Evolutionary conservation across 2,888 invertebrate genomes (phyloP).

Genomic region (Netelia melanura): DNA sequence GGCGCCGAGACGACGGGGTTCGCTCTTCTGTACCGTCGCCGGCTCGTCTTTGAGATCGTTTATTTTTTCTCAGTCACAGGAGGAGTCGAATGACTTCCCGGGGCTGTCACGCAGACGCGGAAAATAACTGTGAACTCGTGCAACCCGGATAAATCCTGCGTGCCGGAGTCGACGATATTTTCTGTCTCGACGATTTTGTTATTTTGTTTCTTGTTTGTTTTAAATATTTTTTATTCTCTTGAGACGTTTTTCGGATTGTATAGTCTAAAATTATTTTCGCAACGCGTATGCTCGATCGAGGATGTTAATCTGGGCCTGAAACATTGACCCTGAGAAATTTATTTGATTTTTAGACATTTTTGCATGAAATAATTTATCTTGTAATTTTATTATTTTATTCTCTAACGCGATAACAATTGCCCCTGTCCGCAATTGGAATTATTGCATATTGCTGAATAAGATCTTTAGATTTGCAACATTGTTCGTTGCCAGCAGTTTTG

Average conservation of each 20-base stretch:
- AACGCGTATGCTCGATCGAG: slow-evolving; percentile 45
- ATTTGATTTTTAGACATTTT: background rate
- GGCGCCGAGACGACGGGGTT: slow-evolving; percentile 52
- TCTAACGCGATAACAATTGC: background rate
- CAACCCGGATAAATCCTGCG: slow-evolving; percentile 36
- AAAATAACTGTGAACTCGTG: slow-evolving; percentile 44
- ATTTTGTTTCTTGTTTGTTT: background rate
- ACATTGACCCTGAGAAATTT: background rate
- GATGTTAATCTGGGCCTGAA: slow-evolving; percentile 29
- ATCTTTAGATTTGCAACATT: slow-evolving; percentile 21
- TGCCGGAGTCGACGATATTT: slow-evolving; percentile 40
- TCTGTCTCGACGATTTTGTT: slow-evolving; percentile 39
- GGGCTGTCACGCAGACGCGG: slow-evolving; percentile 34
- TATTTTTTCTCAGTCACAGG: slow-evolving; percentile 41
- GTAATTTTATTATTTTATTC: background rate
- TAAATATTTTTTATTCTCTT: slow-evolving; percentile 1
- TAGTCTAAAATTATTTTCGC: slow-evolving; percentile 51
- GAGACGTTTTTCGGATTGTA: background rate
- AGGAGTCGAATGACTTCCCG: slow-evolving; percentile 24
- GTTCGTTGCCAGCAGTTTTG: background rate
- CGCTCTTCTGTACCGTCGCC: slow-evolving; percentile 17
- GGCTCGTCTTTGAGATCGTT: slow-evolving; percentile 33
- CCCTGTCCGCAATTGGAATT: slow-evolving; percentile 28
- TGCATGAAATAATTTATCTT: background rate
- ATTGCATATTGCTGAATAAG: slow-evolving; percentile 52